These are phyloP conservation scores for Tipula lateralis DNA, from an alignment of 2,888 invertebrate species.

Conservation along the genomic window DNA sequence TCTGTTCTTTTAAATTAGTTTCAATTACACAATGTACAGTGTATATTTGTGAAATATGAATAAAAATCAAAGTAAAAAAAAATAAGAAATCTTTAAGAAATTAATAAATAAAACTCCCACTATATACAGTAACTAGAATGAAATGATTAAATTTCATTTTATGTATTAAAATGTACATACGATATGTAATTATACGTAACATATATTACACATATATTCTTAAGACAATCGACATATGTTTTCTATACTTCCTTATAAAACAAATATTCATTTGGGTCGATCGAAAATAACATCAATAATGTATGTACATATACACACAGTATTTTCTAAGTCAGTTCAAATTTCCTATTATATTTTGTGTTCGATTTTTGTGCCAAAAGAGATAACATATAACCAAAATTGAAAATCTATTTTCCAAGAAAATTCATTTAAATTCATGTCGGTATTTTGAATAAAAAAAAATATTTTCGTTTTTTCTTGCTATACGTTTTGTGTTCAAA, in stretches of 20 bases:
- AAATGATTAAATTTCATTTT: not conserved
- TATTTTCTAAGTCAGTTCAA: not conserved
- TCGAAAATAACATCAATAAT: not conserved
- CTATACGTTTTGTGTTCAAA: not conserved
- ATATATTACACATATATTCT: not conserved
- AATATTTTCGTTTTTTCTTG: not conserved
- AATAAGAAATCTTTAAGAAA: not conserved
- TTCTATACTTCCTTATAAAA: not conserved
- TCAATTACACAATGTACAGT: not conserved
- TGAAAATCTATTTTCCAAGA: not conserved
- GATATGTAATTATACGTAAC: not conserved
- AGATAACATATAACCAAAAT: slow-evolving; percentile 11
- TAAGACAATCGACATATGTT: not conserved
- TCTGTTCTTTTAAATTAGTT: not conserved
- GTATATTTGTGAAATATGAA: not conserved
- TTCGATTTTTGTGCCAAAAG: not conserved
- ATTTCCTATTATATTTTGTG: not conserved
- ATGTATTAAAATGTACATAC: not conserved
- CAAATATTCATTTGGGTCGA: not conserved
- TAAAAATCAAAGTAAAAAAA: not conserved
- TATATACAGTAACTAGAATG: not conserved
- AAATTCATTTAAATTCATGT: slow-evolving; percentile 8
- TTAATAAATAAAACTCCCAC: not conserved
- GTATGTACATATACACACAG: not conserved
- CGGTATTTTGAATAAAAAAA: not conserved